Evolutionary conservation across 2,797 vertebrate genomes (phyloP).

Genomic region (Borostomias antarcticus): DNA sequence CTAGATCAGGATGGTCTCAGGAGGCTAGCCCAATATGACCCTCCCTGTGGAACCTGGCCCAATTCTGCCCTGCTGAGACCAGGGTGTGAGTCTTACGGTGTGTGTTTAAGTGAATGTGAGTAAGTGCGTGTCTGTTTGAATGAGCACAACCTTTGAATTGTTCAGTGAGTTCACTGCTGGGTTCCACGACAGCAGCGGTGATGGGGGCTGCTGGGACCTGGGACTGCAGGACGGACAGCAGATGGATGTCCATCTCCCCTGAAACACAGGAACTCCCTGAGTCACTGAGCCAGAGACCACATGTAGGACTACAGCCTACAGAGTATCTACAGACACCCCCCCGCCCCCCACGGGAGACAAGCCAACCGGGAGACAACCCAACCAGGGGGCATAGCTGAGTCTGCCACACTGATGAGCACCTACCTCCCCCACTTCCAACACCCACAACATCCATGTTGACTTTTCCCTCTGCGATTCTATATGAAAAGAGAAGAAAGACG

Average conservation of each 20-base stretch:
- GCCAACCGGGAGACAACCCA: too few relatives aligned
- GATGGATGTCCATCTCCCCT: conserved; percentile 66
- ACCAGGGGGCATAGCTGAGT: too few relatives aligned
- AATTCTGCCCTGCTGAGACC: too few relatives aligned
- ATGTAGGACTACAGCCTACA: too few relatives aligned
- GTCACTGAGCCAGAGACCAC: neutral
- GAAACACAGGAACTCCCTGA: neutral
- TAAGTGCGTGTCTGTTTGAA: neutral
- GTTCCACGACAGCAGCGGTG: conserved; percentile 64
- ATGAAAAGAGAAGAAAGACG: neutral
- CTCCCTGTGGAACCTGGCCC: too few relatives aligned
- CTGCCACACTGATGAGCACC: too few relatives aligned
- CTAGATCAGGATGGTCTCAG: too few relatives aligned
- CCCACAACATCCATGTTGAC: conserved; percentile 83
- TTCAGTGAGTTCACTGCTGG: conserved; percentile 54
- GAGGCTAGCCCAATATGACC: too few relatives aligned
- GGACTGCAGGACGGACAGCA: conserved; percentile 62
- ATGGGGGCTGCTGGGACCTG: conserved; percentile 47
- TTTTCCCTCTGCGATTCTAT: conserved; percentile 79
- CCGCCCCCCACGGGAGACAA: too few relatives aligned
- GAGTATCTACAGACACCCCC: too few relatives aligned
- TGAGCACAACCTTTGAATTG: conserved; percentile 15
- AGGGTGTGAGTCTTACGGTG: neutral
- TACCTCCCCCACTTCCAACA: conserved; percentile 87
- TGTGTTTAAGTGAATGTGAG: neutral